Base-by-base conservation (phyloP, 2,888 invertebrate species). In the Boloria euphrosyne region DNA sequence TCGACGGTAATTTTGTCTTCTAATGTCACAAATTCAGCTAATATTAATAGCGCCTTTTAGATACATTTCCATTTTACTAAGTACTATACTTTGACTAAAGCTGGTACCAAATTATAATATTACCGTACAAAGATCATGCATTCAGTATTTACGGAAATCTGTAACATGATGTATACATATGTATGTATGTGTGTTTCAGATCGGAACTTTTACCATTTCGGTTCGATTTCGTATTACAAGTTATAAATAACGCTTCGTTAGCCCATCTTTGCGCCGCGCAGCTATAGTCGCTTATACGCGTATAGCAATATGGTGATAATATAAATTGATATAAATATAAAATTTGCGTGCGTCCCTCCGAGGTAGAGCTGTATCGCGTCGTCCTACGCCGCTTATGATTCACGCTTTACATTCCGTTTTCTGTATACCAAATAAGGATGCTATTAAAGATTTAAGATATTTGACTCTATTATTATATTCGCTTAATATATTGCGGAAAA, bases 301-400 rank as follows among this genome's bases (percentile, higher is more conserved):
- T 52, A 43, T 38, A 54, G 10, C 13, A 17, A 18, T 18, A 54
- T 47, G 22, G 44, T 4, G 3, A 7, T 47, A 59, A 31, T 49
- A 17, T n/a, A 5, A 49, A 17, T 49, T 7, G 13, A 52, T 27
- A 38, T 64, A 58, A 58, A 64, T 18, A 58, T 58, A 46, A 52
- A 46, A 46, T 46, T 52, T n/a, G 64, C 51, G n/a, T 58, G 58
- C 31, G 14, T 58, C 4, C 5, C n/a, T 38, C 18, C 18, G 13
- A 13, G 16, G 1, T 16, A 13, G 22, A 5, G 43, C 16, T 13
- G 59, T 50, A 50, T 47, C 44, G 58, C 17, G 27, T 22, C 80
- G 79, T 79, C 86, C 86, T 84, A 86, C 87, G 85, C 85, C 69
- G 71, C 72, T 71, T 78, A 80, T 86, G 87, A 87, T 82, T 87